These are phyloP conservation scores for Cynopterus brachyotis DNA, from an alignment of 2,113 vertebrate genomes.

Conservation along the genomic window DNA sequence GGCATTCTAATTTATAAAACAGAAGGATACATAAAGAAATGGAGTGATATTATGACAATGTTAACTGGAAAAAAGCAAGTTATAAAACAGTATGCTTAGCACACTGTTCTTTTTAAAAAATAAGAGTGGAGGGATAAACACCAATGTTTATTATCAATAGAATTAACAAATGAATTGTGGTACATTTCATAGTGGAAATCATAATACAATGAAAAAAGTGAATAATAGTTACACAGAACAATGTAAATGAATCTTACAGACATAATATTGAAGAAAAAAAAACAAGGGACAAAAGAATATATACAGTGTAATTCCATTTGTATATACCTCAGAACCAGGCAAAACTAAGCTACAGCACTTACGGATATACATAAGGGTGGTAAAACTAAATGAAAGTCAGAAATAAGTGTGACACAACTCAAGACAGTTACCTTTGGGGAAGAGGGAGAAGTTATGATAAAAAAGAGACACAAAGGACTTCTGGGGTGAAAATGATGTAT, in stretches of 20 bases:
- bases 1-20: background rate
- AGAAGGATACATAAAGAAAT: background rate
- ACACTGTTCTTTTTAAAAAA: background rate
- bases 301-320: background rate
- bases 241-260: background rate
- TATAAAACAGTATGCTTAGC: background rate
- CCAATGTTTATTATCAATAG: background rate
- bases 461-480: background rate
- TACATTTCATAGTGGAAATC: background rate
- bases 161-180: background rate
- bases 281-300: background rate
- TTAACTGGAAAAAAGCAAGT: background rate
- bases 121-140: background rate
- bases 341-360: background rate
- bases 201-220: background rate
- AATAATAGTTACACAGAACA: background rate
- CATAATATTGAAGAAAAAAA: background rate
- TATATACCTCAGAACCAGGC: background rate
- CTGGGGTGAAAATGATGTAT: background rate
- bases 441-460: background rate
- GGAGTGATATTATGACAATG: background rate
- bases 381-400: background rate
- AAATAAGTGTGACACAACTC: background rate
- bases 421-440: background rate
- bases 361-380: background rate